phyloP scores from a whole-genome alignment of 2,113 vertebrate genomes.

The Piaya cayana region DNA sequence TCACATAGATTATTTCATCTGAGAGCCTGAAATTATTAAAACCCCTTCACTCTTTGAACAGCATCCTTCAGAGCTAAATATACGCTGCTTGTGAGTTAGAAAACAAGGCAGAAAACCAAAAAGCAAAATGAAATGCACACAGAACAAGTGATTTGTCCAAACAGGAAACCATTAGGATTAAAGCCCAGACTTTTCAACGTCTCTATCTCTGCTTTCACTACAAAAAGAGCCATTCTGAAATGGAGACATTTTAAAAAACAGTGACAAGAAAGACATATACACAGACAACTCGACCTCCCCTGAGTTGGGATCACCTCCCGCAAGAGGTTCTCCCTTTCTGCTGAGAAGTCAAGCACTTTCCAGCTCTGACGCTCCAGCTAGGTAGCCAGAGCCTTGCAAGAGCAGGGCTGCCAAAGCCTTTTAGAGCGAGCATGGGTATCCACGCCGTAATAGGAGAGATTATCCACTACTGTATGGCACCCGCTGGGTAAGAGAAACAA shows the following conservation, averaged over 20 bases:
- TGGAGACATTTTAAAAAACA: neutral
- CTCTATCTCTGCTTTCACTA: neutral
- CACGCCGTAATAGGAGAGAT: neutral
- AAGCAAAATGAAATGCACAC: neutral
- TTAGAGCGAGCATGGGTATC: neutral
- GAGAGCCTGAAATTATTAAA: neutral
- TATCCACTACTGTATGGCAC: neutral
- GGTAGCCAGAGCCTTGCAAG: neutral
- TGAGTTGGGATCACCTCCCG: neutral
- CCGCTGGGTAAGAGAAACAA: neutral
- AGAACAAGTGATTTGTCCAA: neutral
- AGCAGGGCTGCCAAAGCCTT: neutral
- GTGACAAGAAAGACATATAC: neutral
- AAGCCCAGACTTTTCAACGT: neutral
- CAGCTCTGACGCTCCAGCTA: neutral
- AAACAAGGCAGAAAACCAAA: neutral
- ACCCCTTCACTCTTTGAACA: neutral
- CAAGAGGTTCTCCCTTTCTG: neutral
- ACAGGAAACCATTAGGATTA: neutral
- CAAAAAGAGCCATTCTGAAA: neutral
- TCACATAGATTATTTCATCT: neutral
- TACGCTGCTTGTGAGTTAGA: neutral
- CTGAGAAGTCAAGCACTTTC: neutral
- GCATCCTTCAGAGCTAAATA: neutral
- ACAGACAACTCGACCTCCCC: neutral